Evolutionary conservation across 2,888 invertebrate species (phyloP).

Genomic region (Laothoe populi): DNA sequence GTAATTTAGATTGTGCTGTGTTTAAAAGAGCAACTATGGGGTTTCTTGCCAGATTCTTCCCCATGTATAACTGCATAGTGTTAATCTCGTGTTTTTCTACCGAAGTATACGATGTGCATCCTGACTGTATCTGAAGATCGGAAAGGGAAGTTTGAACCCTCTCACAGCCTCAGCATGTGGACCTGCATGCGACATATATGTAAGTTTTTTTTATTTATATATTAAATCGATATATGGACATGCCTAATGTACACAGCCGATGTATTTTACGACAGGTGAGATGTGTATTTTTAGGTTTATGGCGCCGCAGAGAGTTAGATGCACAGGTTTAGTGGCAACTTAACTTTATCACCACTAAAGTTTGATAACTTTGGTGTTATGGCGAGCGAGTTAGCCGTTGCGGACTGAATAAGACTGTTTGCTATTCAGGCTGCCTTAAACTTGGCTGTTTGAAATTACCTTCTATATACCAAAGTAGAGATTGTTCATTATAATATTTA

Average conservation of each 20-base stretch:
- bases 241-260: not conserved
- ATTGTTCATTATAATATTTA: too few relatives aligned
- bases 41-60: too few relatives aligned
- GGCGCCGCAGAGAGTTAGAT: slow-evolving; percentile 12
- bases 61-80: too few relatives aligned
- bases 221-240: not conserved
- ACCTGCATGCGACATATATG: too few relatives aligned
- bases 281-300: slow-evolving; percentile 24
- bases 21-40: too few relatives aligned
- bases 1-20: too few relatives aligned
- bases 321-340: slow-evolving; percentile 38
- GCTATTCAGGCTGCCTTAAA: slow-evolving; percentile 4
- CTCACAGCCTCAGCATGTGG: too few relatives aligned
- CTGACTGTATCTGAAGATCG: too few relatives aligned
- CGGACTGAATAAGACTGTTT: not conserved
- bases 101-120: too few relatives aligned
- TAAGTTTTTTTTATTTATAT: not conserved
- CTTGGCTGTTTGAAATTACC: not conserved
- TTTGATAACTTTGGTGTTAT: slow-evolving; percentile 42
- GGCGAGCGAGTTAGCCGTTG: slow-evolving; percentile 25
- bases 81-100: too few relatives aligned
- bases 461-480: not conserved
- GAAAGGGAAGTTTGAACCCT: too few relatives aligned
- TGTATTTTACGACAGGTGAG: slow-evolving; percentile 26
- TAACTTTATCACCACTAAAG: slow-evolving; percentile 47